Percentiles rank a stretch among this genome's conserved stretches.
Conservation (phyloP, 2,888 invertebrate genomes). For the Drosophila cracens region DNA sequence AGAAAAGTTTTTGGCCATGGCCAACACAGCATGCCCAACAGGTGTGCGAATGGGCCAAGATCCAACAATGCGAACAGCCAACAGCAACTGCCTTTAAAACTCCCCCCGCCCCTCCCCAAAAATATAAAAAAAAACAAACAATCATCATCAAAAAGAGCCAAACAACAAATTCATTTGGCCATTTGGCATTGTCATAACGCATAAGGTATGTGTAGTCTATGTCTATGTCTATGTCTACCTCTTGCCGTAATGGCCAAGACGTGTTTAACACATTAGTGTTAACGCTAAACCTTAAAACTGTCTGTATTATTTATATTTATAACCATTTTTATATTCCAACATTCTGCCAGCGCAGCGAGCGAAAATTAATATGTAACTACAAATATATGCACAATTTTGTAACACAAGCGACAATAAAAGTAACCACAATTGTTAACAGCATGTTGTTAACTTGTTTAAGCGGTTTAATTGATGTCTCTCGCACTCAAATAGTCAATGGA, state of each 20-base stretch:
- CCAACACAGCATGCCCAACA: slow-evolving; percentile 62
- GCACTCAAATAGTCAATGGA: slow-evolving; percentile 21
- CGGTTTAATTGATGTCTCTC: slow-evolving; percentile 34
- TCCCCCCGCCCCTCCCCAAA: slow-evolving; percentile 20
- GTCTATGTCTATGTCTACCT: slow-evolving; percentile 1
- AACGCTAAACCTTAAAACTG: slow-evolving; percentile 64
- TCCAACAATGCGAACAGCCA: slow-evolving; percentile 34
- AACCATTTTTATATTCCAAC: slow-evolving; percentile 54
- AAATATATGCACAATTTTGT: slow-evolving; percentile 49
- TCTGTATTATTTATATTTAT: slow-evolving; percentile 54
- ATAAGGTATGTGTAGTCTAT: slow-evolving; percentile 62
- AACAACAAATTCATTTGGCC: slow-evolving; percentile 49
- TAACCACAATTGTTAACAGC: slow-evolving; percentile 66
- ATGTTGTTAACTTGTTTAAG: slow-evolving; percentile 44
- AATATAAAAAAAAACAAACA: slow-evolving; percentile 28
- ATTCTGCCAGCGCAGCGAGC: slow-evolving; percentile 37
- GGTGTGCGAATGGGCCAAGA: slow-evolving; percentile 71
- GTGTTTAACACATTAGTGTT: slow-evolving; percentile 75
- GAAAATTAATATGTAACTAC: slow-evolving; percentile 51
- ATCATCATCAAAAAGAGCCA: slow-evolving; percentile 41
- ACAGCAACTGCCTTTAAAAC: slow-evolving; percentile 37
- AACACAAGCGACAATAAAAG: slow-evolving; percentile 40
- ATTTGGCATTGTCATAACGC: slow-evolving; percentile 73
- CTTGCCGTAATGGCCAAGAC: slow-evolving; percentile 71
- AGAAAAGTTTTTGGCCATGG: slow-evolving; percentile 67